Base-by-base conservation (phyloP, 2,888 invertebrate species). In the Eupithecia vulgata region DNA sequence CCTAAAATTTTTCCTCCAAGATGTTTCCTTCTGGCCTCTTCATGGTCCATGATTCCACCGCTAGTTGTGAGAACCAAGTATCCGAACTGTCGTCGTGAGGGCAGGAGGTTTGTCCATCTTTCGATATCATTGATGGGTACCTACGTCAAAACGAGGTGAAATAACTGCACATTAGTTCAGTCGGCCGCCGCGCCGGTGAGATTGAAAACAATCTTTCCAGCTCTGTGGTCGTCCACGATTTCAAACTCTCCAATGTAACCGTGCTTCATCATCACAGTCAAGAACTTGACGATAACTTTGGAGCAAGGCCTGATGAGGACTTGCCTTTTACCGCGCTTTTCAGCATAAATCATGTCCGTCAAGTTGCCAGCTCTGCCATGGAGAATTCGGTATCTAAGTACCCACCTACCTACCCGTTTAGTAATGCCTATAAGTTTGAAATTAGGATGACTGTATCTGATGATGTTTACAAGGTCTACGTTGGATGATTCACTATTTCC, bases 241-340 rank as follows among this genome's bases (percentile, higher is more conserved):
- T 99, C 99, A 93, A 99, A 99, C 95, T 99, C 99, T 76, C 99
- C 99, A 91, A 99, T 99, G 93, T 99, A 99, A 82, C 99, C 99
- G 95, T 99, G 99, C 95, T 99, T 99, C 99, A 99, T 99, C 99
- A 99, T 99, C 85, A 99, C 99, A 83, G 99, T 99, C 84, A 99
- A 95, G 93, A 99, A 99, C 94, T 99, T 98, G 89, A 99, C 97
- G 85, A 99, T 99, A 82, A 99, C 99, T 96, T 99, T 99, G 3
- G 99, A 99, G 93, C 98, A 98, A 81, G 99, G 99, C 88, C 99
- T 96, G 88, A 99, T 97, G 81, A 99, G 96, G 78, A 99, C 99
- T 95, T 99, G 99, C 83, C 99, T 96, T 95, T 99, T 99, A 85
- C 99, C 99, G 88, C 99, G 96, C 94, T 99, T 99, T 94, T 99